Evolutionary conservation across 2,797 vertebrate species (phyloP).

Genomic region (Coilia nasus): DNA sequence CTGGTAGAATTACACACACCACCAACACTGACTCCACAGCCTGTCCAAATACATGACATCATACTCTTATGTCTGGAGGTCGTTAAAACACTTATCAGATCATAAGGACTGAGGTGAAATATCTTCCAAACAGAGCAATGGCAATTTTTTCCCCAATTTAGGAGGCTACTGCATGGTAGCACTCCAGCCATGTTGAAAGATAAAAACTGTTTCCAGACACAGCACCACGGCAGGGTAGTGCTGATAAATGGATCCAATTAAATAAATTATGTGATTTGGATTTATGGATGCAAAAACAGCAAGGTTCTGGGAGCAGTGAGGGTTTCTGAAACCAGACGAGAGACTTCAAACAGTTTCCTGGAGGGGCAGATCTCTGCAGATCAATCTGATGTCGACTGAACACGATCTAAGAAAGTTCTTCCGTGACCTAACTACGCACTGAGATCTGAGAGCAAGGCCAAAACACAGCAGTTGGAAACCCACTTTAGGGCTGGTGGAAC

Average conservation of each 20-base stretch:
- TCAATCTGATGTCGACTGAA: neutral
- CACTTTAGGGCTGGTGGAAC: neutral
- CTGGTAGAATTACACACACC: conserved; percentile 23
- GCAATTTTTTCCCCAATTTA: conserved; percentile 24
- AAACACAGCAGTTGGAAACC: conserved; percentile 11
- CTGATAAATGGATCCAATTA: conserved; percentile 67
- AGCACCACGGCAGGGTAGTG: neutral
- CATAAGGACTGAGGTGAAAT: conserved; percentile 48
- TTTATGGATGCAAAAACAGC: conserved; percentile 57
- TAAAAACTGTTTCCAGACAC: conserved; percentile 17
- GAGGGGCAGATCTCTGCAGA: neutral
- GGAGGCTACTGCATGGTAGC: neutral
- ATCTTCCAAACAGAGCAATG: conserved; percentile 53
- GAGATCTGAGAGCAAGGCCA: conserved; percentile 7
- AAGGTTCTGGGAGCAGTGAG: conserved; percentile 45
- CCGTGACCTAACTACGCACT: conserved; percentile 28
- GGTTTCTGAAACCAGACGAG: conserved; percentile 28
- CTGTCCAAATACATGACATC: conserved; percentile 62
- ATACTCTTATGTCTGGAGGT: conserved; percentile 38
- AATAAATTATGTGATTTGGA: conserved; percentile 57
- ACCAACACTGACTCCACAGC: conserved; percentile 46
- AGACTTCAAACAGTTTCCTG: conserved; percentile 13
- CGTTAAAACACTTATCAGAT: conserved; percentile 54
- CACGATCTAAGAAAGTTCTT: conserved; percentile 38
- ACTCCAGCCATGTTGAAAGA: neutral